Evolutionary conservation across 2,797 vertebrate genomes (phyloP).

Genomic region (Stomatorhinus walkeri): DNA sequence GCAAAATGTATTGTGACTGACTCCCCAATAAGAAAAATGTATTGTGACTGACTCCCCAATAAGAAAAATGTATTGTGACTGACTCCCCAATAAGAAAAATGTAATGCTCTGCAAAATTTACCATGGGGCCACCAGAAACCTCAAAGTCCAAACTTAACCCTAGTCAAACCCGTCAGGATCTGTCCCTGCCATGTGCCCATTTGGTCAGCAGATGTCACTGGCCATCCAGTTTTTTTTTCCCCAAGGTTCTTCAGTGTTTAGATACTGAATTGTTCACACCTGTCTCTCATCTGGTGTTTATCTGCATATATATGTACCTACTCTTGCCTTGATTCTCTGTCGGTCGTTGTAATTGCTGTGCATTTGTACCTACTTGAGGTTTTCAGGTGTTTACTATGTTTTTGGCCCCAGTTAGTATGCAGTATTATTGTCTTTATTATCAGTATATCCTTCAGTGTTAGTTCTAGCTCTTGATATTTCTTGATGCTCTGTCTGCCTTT

Average conservation of each 20-base stretch:
- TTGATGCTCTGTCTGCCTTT: not conserved
- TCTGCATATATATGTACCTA: not conserved
- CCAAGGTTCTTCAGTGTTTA: not conserved
- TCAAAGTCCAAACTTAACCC: not conserved
- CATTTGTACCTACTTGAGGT: not conserved
- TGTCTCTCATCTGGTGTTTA: not conserved
- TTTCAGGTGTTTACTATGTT: not conserved
- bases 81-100: not conserved
- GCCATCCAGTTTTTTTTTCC: not conserved
- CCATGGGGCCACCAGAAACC: not conserved
- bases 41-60: not conserved
- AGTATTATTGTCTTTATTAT: not conserved
- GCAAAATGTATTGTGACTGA: not conserved
- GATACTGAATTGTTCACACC: not conserved
- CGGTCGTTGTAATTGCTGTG: not conserved
- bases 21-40: not conserved
- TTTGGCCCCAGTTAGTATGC: not conserved
- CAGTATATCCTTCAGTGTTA: not conserved
- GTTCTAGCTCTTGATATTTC: not conserved
- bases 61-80: not conserved
- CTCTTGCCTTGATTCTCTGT: not conserved
- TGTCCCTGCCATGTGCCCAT: not conserved
- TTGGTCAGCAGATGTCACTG: not conserved
- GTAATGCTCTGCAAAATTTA: not conserved
- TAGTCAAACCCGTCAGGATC: not conserved